These are phyloP conservation scores for Zaprionus africanus DNA, from an alignment of 1,140 invertebrate genomes.

Conservation along the genomic window DNA sequence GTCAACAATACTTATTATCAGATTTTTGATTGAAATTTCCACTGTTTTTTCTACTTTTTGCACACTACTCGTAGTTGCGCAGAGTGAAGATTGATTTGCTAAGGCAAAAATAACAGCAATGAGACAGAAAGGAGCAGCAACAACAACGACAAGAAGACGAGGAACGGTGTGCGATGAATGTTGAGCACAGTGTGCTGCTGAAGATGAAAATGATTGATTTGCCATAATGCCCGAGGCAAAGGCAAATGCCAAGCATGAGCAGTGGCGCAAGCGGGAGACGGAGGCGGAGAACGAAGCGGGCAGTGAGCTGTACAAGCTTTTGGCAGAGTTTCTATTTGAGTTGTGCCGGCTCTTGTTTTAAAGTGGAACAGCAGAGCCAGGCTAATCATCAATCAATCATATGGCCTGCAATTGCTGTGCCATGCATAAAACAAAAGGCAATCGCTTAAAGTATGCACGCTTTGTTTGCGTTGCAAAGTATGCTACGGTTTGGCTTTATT, in stretches of 20 bases:
- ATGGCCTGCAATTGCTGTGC: slow-evolving; percentile 48
- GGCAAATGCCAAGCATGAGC: slow-evolving; percentile 4
- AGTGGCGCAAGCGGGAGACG: background rate
- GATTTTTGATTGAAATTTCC: slow-evolving; percentile 56
- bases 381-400: slow-evolving; percentile 77
- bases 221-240: slow-evolving; percentile 54
- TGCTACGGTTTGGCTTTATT: slow-evolving; percentile 20
- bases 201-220: slow-evolving; percentile 76
- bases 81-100: slow-evolving; percentile 66
- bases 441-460: slow-evolving; percentile 44
- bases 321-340: slow-evolving; percentile 56
- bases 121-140: background rate
- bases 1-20: slow-evolving; percentile 66
- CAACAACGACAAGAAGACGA: background rate
- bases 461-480: slow-evolving; percentile 31
- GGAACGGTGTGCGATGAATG: slow-evolving; percentile 20
- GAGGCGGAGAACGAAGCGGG: background rate
- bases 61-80: slow-evolving; percentile 32
- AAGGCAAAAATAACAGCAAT: slow-evolving; percentile 28
- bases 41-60: slow-evolving; percentile 14
- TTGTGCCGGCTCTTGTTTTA: slow-evolving; percentile 53
- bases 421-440: slow-evolving; percentile 55
- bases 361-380: slow-evolving; percentile 31
- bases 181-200: slow-evolving; percentile 60
- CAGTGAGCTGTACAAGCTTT: slow-evolving; percentile 15